These are phyloP conservation scores for Lithodes maja DNA, from an alignment of 2,888 invertebrate species.

Conservation along the genomic window DNA sequence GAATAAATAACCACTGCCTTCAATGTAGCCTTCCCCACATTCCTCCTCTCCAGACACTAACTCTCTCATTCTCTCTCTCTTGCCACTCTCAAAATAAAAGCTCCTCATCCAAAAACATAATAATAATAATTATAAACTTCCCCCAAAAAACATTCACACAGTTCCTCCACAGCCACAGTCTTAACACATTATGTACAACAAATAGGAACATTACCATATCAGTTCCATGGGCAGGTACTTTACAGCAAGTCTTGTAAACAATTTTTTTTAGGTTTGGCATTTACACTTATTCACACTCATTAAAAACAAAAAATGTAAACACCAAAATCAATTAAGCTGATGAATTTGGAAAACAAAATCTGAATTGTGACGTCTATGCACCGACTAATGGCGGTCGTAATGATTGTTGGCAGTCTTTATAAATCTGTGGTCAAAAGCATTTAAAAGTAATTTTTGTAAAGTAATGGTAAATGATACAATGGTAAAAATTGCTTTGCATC, in stretches of 20 bases:
- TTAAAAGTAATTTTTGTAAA: too few species aligned
- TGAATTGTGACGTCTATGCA: background rate
- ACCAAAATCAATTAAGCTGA: background rate
- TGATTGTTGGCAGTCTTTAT: background rate
- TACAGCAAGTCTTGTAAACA: background rate
- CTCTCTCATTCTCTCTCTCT: too few species aligned
- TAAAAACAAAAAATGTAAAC: background rate
- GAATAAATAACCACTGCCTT: too few species aligned
- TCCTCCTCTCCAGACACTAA: background rate
- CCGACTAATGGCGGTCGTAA: background rate
- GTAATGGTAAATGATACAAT: too few species aligned
- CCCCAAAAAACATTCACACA: too few species aligned
- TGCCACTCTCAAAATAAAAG: too few species aligned
- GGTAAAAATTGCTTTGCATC: too few species aligned
- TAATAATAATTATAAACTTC: too few species aligned
- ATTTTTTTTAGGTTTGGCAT: background rate
- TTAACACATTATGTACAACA: background rate
- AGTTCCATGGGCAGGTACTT: background rate
- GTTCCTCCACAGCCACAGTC: background rate
- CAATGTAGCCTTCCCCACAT: background rate
- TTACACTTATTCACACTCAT: background rate
- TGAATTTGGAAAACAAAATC: background rate
- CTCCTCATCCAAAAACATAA: too few species aligned
- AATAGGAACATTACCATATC: slow-evolving; percentile 1
- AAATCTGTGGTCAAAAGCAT: background rate